Percentiles rank a stretch among this genome's conserved stretches.
Conservation (phyloP, 2,113 vertebrate species). For the Symphodus melops region DNA sequence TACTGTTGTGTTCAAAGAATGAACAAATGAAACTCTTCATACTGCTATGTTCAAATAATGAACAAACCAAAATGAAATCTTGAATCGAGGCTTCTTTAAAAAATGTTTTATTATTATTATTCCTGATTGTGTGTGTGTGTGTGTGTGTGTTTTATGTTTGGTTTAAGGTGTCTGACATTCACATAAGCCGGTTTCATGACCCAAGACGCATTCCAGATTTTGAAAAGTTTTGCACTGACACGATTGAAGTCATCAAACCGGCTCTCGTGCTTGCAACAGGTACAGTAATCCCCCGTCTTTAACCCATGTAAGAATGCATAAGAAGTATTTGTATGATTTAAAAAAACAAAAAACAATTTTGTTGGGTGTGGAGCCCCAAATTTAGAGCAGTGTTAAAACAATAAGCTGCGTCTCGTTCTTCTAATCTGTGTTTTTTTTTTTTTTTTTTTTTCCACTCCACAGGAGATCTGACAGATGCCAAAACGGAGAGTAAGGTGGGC, state of each 20-base stretch:
- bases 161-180: conserved; percentile 92
- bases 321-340: background rate
- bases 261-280: conserved; percentile 94
- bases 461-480: conserved; percentile 97
- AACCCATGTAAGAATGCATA: background rate
- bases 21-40: too few relatives aligned
- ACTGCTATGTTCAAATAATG: background rate
- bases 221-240: conserved; percentile 94
- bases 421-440: background rate
- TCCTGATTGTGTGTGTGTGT: background rate
- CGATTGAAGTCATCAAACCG: conserved; percentile 89
- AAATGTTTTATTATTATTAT: background rate
- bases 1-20: background rate
- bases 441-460: conserved; percentile 1
- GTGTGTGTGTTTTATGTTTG: background rate
- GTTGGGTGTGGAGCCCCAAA: conserved; percentile 3
- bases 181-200: conserved; percentile 93
- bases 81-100: background rate
- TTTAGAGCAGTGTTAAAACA: background rate
- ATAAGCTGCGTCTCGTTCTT: background rate
- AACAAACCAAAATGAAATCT: too few relatives aligned
- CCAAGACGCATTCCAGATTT: conserved; percentile 89
- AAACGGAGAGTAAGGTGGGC: conserved; percentile 91
- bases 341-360: background rate
- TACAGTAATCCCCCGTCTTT: conserved; percentile 61